Conservation (phyloP, 2,797 vertebrate genomes). For the Mus caroli region DNA sequence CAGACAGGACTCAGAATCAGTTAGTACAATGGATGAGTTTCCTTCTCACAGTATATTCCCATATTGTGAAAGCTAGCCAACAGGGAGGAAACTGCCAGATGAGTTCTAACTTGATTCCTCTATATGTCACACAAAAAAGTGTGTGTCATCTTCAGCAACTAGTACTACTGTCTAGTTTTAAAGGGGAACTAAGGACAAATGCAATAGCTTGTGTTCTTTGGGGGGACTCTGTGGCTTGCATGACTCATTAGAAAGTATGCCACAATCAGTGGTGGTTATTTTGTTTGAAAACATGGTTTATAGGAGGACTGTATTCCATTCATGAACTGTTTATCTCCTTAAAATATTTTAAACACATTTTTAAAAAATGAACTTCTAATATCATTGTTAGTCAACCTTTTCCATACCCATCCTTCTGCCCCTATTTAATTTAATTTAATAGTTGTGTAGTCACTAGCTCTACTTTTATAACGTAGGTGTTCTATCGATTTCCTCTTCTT, state of each 20-base stretch:
- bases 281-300: not conserved
- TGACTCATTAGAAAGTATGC: not conserved
- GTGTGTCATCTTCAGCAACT: too few relatives aligned
- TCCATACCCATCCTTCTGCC: not conserved
- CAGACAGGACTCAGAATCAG: not conserved
- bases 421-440: not conserved
- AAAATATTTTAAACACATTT: not conserved
- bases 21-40: not conserved
- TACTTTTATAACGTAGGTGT: not conserved
- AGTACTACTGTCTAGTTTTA: not conserved
- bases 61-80: not conserved
- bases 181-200: not conserved
- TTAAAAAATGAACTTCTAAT: not conserved
- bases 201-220: not conserved
- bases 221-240: not conserved
- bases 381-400: not conserved
- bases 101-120: not conserved
- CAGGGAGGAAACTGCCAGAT: not conserved
- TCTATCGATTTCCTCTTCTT: not conserved
- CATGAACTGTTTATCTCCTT: not conserved
- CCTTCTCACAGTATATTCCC: not conserved
- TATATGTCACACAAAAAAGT: not conserved
- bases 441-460: not conserved
- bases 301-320: not conserved
- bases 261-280: too few relatives aligned